Conservation (phyloP, 2,888 invertebrate species). For the Dryobota labecula region DNA sequence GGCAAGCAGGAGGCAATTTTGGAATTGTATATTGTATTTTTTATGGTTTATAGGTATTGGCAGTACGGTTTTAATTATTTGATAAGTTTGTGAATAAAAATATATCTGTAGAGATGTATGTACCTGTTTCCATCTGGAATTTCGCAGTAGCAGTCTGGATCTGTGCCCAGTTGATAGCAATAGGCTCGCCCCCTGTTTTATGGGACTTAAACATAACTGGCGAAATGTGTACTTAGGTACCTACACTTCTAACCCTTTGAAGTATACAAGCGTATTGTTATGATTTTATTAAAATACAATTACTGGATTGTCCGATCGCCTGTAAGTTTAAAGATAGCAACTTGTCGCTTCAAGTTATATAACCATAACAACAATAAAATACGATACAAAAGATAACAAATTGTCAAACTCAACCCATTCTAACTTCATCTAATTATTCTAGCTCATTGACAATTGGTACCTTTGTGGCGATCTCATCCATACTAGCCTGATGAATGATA, state of each 20-base stretch:
- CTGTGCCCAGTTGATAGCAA: too few species aligned
- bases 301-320: neutral
- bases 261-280: too few species aligned
- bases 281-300: too few species aligned
- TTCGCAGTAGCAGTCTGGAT: too few species aligned
- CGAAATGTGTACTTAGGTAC: too few species aligned
- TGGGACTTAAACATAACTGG: too few species aligned
- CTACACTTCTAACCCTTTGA: too few species aligned
- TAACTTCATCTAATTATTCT: slow-evolving; percentile 15
- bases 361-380: neutral
- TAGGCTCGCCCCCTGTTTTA: too few species aligned
- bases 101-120: neutral
- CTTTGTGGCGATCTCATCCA: slow-evolving; percentile 36
- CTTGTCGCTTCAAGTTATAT: neutral
- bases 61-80: neutral
- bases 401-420: slow-evolving; percentile 19
- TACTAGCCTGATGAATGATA: neutral
- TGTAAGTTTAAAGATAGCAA: slow-evolving; percentile 19
- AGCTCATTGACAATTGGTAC: slow-evolving; percentile 9
- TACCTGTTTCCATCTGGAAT: too few species aligned
- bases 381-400: neutral
- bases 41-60: neutral
- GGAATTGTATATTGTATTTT: slow-evolving; percentile 14
- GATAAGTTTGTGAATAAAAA: neutral
- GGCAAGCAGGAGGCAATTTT: slow-evolving; percentile 42